These are phyloP conservation scores for Pocillopora meandrina DNA, from an alignment of 92 coral and sea anemone genomes.

Conservation along the genomic window DNA sequence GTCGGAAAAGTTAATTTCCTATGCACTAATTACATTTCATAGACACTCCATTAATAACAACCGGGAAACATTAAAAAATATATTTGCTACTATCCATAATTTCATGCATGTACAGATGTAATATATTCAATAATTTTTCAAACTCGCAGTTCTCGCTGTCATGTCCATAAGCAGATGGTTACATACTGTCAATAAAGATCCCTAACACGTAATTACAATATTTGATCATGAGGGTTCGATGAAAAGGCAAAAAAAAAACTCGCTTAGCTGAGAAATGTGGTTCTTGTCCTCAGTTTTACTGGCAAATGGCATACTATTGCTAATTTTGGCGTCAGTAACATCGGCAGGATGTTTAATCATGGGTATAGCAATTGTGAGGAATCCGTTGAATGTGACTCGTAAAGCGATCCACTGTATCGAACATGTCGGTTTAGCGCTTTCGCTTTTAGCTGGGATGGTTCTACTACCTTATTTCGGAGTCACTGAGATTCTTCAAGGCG, in stretches of 20 bases:
- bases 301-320: constrained; percentile 7
- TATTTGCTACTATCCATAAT: no score
- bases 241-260: background rate
- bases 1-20: no score
- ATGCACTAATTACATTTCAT: no score
- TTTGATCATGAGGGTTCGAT: no score
- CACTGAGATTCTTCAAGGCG: constrained; percentile 29
- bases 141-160: no score
- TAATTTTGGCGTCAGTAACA: background rate
- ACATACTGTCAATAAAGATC: no score
- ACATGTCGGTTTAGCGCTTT: background rate
- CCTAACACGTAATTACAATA: no score
- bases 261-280: background rate
- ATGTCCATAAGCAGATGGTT: no score
- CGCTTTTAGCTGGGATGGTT: constrained; percentile 17
- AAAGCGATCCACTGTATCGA: constrained; percentile 26
- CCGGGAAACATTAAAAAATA: no score
- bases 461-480: constrained; percentile 39
- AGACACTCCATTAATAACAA: no score
- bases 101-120: no score
- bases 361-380: constrained; percentile 18
- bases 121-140: no score
- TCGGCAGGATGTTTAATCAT: background rate
- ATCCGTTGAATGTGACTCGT: constrained; percentile 6
- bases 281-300: constrained; percentile 1